Evolutionary conservation across 2,888 invertebrate genomes (phyloP).

Genomic region (Biston stratarius): DNA sequence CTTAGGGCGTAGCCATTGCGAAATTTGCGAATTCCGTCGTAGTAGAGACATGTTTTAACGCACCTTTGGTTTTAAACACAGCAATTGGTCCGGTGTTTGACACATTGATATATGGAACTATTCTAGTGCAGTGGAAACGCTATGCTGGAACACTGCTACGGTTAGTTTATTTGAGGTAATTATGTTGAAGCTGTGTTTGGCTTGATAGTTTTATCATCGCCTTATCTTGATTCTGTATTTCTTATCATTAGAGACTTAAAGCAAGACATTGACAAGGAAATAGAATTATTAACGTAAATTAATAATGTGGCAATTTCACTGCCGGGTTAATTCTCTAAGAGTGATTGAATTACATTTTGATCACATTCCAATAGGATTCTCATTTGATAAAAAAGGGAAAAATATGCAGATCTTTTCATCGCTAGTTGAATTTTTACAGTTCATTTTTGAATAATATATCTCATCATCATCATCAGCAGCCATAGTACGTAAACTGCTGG

Average conservation of each 20-base stretch:
- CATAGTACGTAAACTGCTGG: too few species aligned
- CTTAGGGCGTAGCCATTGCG: conserved; percentile 79
- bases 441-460: too few species aligned
- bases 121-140: conserved; percentile 49
- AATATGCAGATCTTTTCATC: too few species aligned
- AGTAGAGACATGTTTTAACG: conserved; percentile 73
- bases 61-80: conserved; percentile 69
- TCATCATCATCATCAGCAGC: too few species aligned
- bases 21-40: conserved; percentile 69
- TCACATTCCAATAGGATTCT: too few species aligned
- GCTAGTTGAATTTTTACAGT: too few species aligned
- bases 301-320: not conserved
- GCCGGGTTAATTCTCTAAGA: too few species aligned
- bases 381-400: too few species aligned
- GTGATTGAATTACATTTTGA: too few species aligned
- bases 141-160: conserved; percentile 16
- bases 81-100: conserved; percentile 81
- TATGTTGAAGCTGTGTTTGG: conserved; percentile 51
- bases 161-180: conserved; percentile 53
- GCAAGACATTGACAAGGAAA: not conserved
- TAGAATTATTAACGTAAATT: conserved; percentile 1
- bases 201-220: conserved; percentile 46
- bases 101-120: conserved; percentile 78
- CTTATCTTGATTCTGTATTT: conserved; percentile 37
- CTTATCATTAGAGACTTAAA: conserved; percentile 7